phyloP scores from a whole-genome alignment of 2,797 vertebrate genomes.

The Rhinichthys osculus region DNA sequence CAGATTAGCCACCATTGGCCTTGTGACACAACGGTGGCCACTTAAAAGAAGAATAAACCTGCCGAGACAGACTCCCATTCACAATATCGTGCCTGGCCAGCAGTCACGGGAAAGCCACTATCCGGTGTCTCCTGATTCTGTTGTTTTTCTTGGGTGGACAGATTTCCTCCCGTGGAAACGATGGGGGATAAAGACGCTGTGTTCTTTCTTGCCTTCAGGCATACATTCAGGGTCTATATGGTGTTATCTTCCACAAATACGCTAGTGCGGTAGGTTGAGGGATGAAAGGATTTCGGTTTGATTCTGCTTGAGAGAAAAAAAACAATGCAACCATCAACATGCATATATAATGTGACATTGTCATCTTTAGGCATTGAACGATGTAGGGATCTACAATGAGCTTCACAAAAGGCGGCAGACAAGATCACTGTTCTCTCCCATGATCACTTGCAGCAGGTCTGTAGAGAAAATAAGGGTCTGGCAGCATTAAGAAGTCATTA shows the following conservation, averaged over 20 bases:
- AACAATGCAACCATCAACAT: background rate
- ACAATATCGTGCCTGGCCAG: background rate
- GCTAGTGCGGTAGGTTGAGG: background rate
- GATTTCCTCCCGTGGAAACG: constrained; percentile 34
- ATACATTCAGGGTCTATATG: constrained; percentile 10
- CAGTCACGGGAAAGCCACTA: constrained; percentile 42
- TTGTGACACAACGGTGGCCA: constrained; percentile 38
- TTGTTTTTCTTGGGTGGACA: constrained; percentile 29
- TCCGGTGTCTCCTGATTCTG: constrained; percentile 38
- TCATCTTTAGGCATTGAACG: background rate
- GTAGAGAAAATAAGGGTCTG: constrained; percentile 26
- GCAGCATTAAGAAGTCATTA: constrained; percentile 43
- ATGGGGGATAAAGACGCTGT: background rate
- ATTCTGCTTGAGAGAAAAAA: background rate
- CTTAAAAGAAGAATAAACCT: constrained; percentile 44
- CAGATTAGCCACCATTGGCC: constrained; percentile 37
- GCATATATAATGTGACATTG: background rate
- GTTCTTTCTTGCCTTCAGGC: constrained; percentile 27
- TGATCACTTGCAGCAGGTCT: constrained; percentile 19
- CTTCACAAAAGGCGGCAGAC: constrained; percentile 12
- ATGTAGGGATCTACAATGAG: background rate
- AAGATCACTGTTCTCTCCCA: background rate
- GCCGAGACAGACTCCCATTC: constrained; percentile 29
- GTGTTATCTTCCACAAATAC: background rate
- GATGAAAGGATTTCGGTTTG: background rate